phyloP scores from a whole-genome alignment of 1,140 invertebrate species.

The Vanessa atalanta region DNA sequence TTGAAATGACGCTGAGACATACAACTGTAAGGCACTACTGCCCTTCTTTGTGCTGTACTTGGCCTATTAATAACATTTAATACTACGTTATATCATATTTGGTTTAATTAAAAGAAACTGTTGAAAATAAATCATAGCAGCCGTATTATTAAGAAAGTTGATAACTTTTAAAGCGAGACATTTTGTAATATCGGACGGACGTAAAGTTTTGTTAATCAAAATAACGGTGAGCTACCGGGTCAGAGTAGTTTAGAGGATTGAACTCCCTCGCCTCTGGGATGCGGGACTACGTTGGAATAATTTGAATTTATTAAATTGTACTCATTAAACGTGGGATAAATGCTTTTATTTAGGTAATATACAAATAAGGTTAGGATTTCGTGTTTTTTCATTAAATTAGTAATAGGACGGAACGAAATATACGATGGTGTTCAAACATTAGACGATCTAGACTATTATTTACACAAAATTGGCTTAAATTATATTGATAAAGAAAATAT shows the following conservation, averaged over 20 bases:
- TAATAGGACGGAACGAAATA: no score
- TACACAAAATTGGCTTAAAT: no score
- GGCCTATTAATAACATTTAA: no score
- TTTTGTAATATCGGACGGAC: conserved; percentile 59
- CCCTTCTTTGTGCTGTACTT: no score
- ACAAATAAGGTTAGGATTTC: neutral
- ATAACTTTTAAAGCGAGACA: conserved; percentile 59
- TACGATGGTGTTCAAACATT: no score
- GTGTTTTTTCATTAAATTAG: no score
- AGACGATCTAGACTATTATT: no score
- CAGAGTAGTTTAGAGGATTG: conserved; percentile 61
- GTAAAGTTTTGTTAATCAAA: conserved; percentile 72
- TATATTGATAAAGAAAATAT: no score
- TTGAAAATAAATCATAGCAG: neutral
- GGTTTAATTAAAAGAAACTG: neutral
- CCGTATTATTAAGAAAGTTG: conserved; percentile 51
- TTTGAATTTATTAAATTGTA: conserved; percentile 38
- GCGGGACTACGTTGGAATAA: conserved; percentile 31
- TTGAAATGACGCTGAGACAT: neutral
- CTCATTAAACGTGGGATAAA: conserved; percentile 33
- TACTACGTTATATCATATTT: neutral
- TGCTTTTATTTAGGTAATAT: conserved; percentile 13
- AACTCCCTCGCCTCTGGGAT: conserved; percentile 39
- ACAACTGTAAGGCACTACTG: no score
- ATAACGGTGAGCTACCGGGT: conserved; percentile 53